These are phyloP conservation scores for Himantopus leucocephalus DNA, from an alignment of 2,113 vertebrate genomes.

Conservation along the genomic window DNA sequence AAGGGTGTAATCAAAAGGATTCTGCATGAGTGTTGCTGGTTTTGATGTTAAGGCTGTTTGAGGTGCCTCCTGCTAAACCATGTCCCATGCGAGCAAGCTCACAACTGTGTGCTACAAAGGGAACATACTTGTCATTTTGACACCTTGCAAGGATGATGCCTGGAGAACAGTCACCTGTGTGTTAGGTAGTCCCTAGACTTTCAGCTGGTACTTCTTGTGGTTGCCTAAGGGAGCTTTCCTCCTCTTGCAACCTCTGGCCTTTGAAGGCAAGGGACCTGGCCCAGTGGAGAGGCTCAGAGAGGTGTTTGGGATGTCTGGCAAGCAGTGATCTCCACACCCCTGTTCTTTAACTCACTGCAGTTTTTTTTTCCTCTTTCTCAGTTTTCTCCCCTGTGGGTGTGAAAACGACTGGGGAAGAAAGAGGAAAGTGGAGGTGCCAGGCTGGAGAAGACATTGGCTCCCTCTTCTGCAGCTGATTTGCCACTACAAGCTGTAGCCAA, in stretches of 20 bases:
- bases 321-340: not conserved
- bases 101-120: not conserved
- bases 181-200: not conserved
- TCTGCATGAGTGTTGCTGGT: conserved; percentile 30
- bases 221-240: not conserved
- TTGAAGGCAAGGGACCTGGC: not conserved
- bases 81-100: not conserved
- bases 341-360: not conserved
- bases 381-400: not conserved
- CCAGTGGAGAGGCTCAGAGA: not conserved
- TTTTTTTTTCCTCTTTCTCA: not conserved
- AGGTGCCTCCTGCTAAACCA: not conserved
- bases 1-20: not conserved
- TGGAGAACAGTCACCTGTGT: not conserved
- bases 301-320: not conserved
- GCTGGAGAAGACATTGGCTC: conserved; percentile 52
- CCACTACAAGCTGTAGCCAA: conserved; percentile 22
- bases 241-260: not conserved
- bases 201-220: not conserved
- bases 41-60: not conserved
- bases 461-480: conserved; percentile 51
- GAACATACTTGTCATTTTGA: conserved; percentile 10
- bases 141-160: not conserved
- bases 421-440: not conserved
- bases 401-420: not conserved